Conservation (phyloP, 2,797 vertebrate genomes). For the Rhabdomys pumilio region DNA sequence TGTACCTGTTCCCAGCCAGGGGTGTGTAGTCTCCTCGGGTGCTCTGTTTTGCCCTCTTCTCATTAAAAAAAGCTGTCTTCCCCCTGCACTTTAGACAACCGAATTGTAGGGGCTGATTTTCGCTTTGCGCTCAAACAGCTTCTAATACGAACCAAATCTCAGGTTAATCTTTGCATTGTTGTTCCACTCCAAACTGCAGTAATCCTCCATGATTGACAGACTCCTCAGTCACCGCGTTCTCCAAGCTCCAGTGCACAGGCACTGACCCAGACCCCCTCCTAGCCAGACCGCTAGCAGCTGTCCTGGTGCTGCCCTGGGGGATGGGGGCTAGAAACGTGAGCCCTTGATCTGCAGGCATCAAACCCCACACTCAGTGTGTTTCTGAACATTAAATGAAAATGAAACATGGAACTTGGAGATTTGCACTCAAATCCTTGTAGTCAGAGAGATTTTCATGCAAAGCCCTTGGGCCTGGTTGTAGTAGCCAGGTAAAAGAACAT, state of each 20-base stretch:
- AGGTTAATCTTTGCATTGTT: slow-evolving; percentile 55
- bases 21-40: background rate
- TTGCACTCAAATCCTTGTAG: background rate
- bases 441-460: background rate
- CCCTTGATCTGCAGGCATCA: background rate
- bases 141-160: background rate
- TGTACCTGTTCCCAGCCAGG: background rate
- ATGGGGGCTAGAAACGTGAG: background rate
- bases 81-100: background rate
- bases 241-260: background rate
- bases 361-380: background rate
- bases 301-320: background rate
- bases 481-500: background rate
- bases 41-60: background rate
- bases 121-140: slow-evolving; percentile 27
- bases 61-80: background rate
- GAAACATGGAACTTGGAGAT: background rate
- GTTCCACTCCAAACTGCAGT: background rate
- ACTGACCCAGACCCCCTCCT: background rate
- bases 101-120: background rate
- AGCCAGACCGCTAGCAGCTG: background rate
- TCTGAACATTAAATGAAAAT: background rate
- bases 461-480: background rate
- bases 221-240: background rate
- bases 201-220: slow-evolving; percentile 4